Conservation (phyloP, 2,113 vertebrate genomes). For the Saguinus midas region DNA sequence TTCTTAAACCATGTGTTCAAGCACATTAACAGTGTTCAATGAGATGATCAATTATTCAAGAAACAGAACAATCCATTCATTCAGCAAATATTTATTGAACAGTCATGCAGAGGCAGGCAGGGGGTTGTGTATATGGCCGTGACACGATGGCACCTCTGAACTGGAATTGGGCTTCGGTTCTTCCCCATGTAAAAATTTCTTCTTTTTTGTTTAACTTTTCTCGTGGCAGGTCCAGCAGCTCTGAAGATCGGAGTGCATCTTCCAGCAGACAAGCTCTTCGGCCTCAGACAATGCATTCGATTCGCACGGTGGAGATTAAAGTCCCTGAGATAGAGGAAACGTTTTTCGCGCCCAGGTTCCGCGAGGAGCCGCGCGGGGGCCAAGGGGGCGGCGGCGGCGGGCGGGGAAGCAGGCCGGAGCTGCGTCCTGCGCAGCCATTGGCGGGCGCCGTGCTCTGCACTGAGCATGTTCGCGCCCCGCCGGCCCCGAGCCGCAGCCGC, state of each 20-base stretch:
- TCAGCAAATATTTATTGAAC: neutral
- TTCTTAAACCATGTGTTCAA: constrained; percentile 22
- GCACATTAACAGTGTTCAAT: constrained; percentile 42
- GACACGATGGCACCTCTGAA: neutral
- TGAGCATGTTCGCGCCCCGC: constrained; percentile 89
- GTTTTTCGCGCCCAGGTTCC: constrained; percentile 72
- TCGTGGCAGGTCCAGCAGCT: neutral
- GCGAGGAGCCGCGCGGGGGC: constrained; percentile 65
- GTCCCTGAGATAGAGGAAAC: constrained; percentile 84
- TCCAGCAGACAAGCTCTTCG: neutral
- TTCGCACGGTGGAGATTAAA: constrained; percentile 85
- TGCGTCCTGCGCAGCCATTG: constrained; percentile 79
- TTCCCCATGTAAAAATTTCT: neutral
- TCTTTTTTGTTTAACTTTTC: neutral
- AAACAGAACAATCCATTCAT: constrained; percentile 55
- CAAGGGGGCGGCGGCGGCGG: neutral
- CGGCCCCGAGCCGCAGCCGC: constrained; percentile 55
- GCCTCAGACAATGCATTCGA: constrained; percentile 79
- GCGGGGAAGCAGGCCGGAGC: neutral
- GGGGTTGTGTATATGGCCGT: neutral
- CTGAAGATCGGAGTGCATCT: neutral
- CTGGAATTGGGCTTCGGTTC: neutral
- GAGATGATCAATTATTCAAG: constrained; percentile 52
- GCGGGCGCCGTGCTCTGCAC: constrained; percentile 82
- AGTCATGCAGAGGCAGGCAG: neutral